Conservation (phyloP, 2,113 vertebrate species). For the Osmerus eperlanus region DNA sequence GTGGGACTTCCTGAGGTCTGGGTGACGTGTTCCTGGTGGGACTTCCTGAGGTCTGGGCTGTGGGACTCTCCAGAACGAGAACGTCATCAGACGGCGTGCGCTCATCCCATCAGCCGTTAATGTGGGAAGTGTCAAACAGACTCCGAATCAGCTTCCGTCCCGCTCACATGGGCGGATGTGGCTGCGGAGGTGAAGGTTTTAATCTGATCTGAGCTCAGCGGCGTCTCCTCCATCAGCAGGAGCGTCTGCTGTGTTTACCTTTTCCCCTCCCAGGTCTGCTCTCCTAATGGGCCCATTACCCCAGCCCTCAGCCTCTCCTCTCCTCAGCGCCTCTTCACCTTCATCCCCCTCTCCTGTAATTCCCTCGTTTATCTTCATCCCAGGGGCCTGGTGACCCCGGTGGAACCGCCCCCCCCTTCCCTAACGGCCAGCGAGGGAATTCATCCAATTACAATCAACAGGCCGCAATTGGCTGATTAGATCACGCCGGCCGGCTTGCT, state of each 20-base stretch:
- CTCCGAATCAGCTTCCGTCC: too few relatives aligned
- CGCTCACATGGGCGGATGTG: too few relatives aligned
- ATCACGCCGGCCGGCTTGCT: conserved; percentile 66
- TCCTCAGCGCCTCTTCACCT: conserved; percentile 67
- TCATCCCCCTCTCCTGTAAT: conserved; percentile 67
- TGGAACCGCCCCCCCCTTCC: conserved; percentile 60
- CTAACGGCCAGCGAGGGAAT: conserved; percentile 77
- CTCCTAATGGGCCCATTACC: conserved; percentile 72
- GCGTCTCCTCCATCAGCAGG: conserved; percentile 51
- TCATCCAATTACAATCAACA: conserved; percentile 80
- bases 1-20: too few relatives aligned
- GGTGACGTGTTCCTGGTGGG: too few relatives aligned
- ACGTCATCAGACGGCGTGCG: too few relatives aligned
- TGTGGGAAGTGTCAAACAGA: too few relatives aligned
- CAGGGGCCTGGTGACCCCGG: conserved; percentile 62
- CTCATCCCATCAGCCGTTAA: too few relatives aligned
- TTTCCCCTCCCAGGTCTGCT: conserved; percentile 60
- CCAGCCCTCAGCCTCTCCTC: conserved; percentile 61
- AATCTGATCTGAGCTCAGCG: conserved; percentile 57
- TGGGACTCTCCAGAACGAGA: too few relatives aligned
- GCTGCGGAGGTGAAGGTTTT: conserved; percentile 7
- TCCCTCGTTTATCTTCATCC: conserved; percentile 80
- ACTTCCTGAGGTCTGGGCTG: too few relatives aligned
- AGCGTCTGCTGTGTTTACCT: conserved; percentile 60
- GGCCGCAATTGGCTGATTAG: conserved; percentile 70